Evolutionary conservation across 2,888 invertebrate species (phyloP).

Genomic region (Microctonus hyperodae): DNA sequence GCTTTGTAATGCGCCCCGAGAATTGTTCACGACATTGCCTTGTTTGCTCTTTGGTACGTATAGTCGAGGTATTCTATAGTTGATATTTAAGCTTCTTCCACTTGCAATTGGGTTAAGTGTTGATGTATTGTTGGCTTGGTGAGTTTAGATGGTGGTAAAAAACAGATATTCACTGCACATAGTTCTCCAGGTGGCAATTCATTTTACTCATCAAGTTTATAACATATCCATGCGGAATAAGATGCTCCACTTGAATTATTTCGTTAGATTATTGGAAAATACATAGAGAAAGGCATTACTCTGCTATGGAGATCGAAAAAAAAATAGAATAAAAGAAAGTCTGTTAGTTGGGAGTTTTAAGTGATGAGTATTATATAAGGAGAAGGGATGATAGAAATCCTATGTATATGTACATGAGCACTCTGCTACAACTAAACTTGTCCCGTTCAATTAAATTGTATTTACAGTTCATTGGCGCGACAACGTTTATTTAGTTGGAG

Average conservation of each 20-base stretch:
- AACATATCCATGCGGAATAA: constrained; percentile 2
- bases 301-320: not conserved
- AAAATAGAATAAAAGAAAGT: no score
- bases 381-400: not conserved
- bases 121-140: constrained; percentile 7
- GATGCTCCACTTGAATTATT: constrained; percentile 5
- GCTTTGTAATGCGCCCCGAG: constrained; percentile 4
- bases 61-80: not conserved
- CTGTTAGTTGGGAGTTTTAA: not conserved
- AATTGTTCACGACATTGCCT: constrained; percentile 20
- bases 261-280: not conserved
- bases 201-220: not conserved
- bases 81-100: constrained; percentile 4
- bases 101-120: constrained; percentile 10
- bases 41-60: constrained; percentile 10
- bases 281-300: not conserved
- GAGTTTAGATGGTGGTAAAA: not conserved
- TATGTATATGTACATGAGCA: not conserved
- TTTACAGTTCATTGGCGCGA: constrained; percentile 4
- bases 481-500: not conserved
- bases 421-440: constrained; percentile 13
- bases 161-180: not conserved
- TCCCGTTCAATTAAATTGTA: constrained; percentile 24
- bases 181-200: not conserved
- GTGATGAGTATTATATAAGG: not conserved